phyloP scores from a whole-genome alignment of 2,797 vertebrate species.

The Malacoctenus gilli region DNA sequence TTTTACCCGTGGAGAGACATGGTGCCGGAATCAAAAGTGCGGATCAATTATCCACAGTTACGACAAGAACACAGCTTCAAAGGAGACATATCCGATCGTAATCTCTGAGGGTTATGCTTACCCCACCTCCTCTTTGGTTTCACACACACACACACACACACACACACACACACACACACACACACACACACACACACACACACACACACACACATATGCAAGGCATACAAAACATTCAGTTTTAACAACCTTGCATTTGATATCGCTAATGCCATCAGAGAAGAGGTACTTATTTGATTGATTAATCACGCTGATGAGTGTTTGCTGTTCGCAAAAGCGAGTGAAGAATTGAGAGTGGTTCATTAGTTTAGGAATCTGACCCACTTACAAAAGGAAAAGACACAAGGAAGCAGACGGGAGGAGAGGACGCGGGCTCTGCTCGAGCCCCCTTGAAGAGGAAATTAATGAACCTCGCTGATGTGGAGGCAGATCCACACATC shows the following conservation, averaged over 20 bases:
- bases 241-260: slow-evolving; percentile 18
- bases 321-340: slow-evolving; percentile 17
- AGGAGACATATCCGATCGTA: slow-evolving; percentile 66
- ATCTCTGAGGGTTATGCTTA: slow-evolving; percentile 66
- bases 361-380: slow-evolving; percentile 50
- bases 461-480: slow-evolving; percentile 38
- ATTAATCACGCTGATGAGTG: slow-evolving; percentile 52
- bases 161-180: neutral
- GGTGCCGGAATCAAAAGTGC: slow-evolving; percentile 66
- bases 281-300: slow-evolving; percentile 37
- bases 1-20: slow-evolving; percentile 46
- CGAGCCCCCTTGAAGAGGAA: slow-evolving; percentile 32
- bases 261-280: slow-evolving; percentile 43
- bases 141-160: slow-evolving; percentile 42
- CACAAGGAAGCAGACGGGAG: slow-evolving; percentile 15
- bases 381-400: slow-evolving; percentile 48
- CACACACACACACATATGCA: neutral
- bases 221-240: slow-evolving; percentile 32
- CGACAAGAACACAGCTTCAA: slow-evolving; percentile 74
- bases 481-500: slow-evolving; percentile 7
- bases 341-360: slow-evolving; percentile 40
- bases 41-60: slow-evolving; percentile 78
- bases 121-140: slow-evolving; percentile 62
- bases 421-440: neutral
- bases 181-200: neutral